Evolutionary conservation across 2,888 invertebrate genomes (phyloP).

Genomic region (Adineta ricciae): DNA sequence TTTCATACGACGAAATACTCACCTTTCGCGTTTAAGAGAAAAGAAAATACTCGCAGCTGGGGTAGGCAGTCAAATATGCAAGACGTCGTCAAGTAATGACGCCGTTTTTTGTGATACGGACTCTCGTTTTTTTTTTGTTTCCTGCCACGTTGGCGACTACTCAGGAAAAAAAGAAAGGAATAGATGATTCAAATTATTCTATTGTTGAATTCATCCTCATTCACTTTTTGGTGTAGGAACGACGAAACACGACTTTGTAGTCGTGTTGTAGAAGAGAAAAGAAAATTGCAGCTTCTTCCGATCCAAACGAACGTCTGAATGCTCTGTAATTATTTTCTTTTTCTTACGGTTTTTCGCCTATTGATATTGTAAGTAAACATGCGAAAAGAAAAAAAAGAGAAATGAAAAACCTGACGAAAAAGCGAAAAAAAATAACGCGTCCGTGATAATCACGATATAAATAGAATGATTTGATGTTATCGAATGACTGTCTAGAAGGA

Average conservation of each 20-base stretch:
- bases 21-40: neutral
- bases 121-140: neutral
- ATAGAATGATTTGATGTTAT: too few species aligned
- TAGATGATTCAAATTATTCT: neutral
- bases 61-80: neutral
- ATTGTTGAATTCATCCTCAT: neutral
- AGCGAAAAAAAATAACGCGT: neutral
- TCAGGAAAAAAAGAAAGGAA: neutral
- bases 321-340: neutral
- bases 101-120: neutral
- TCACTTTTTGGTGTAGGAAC: too few species aligned
- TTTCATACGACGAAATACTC: neutral
- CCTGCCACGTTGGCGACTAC: neutral
- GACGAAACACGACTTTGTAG: neutral
- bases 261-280: neutral
- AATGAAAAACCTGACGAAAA: neutral
- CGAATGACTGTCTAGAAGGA: neutral
- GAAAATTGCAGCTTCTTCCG: neutral
- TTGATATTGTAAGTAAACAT: neutral
- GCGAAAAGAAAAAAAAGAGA: neutral
- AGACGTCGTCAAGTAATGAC: neutral
- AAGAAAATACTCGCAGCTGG: neutral
- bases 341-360: neutral
- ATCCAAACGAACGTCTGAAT: neutral
- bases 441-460: too few species aligned